phyloP scores from a whole-genome alignment of 2,888 invertebrate genomes.

The Drosophila anomalata region DNA sequence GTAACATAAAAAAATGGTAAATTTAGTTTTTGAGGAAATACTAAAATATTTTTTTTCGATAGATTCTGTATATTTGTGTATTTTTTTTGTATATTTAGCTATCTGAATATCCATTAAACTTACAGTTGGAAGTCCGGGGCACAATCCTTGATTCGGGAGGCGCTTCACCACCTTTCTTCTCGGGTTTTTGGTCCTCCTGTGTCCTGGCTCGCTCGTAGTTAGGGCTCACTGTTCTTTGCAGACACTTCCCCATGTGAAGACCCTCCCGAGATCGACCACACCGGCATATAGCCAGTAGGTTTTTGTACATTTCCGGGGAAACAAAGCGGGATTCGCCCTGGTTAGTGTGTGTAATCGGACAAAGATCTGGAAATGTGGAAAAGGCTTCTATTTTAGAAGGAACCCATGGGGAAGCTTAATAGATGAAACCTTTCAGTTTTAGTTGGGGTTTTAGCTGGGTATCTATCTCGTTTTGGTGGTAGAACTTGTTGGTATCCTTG shows the following conservation, averaged over 20 bases:
- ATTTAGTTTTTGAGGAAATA: too few relatives aligned
- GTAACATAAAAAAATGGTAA: too few relatives aligned
- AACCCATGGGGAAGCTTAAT: background rate
- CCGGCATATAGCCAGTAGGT: conserved; percentile 79
- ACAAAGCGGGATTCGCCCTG: conserved; percentile 80
- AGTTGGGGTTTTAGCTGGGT: conserved; percentile 53
- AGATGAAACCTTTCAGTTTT: conserved; percentile 40
- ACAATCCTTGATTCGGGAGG: conserved; percentile 26
- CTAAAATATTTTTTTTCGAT: too few relatives aligned
- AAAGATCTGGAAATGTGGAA: conserved; percentile 50
- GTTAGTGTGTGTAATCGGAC: conserved; percentile 69
- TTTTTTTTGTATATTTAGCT: too few relatives aligned
- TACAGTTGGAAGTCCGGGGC: conserved; percentile 81
- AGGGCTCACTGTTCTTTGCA: conserved; percentile 78
- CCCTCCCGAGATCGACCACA: conserved; percentile 80
- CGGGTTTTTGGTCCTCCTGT: background rate
- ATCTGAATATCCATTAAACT: conserved; percentile 13
- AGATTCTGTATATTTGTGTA: too few relatives aligned
- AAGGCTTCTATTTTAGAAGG: background rate
- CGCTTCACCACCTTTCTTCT: background rate
- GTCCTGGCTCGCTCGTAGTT: conserved; percentile 30
- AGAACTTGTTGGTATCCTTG: conserved; percentile 72
- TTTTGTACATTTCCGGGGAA: conserved; percentile 80
- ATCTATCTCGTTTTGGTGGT: conserved; percentile 80
- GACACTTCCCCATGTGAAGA: conserved; percentile 80